Conservation (phyloP, 2,797 vertebrate genomes). For the Dermochelys coriacea region DNA sequence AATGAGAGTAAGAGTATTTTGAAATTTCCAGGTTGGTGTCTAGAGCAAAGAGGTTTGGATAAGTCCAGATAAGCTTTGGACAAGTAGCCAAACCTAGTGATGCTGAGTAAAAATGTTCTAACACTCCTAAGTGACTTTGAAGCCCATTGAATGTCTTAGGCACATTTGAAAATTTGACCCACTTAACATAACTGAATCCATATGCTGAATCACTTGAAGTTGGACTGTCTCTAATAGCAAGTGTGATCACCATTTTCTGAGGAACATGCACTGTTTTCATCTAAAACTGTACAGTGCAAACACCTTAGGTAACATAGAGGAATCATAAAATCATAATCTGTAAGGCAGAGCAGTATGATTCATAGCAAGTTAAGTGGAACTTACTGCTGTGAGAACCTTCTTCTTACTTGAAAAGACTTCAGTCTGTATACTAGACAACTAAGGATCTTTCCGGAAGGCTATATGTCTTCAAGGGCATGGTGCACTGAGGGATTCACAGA, state of each 20-base stretch:
- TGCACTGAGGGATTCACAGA: neutral
- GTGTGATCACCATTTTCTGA: neutral
- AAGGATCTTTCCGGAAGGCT: neutral
- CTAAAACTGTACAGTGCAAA: neutral
- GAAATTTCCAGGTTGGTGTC: neutral
- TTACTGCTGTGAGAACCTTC: neutral
- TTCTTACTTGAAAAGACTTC: neutral
- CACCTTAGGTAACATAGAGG: neutral
- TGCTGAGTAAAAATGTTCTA: neutral
- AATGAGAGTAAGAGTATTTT: neutral
- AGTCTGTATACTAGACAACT: neutral
- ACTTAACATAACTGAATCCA: neutral
- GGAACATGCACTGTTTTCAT: neutral
- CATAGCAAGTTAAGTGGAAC: neutral
- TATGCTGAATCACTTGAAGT: neutral
- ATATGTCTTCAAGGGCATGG: neutral
- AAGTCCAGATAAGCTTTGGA: neutral
- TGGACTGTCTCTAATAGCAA: neutral
- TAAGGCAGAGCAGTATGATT: neutral
- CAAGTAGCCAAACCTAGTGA: neutral
- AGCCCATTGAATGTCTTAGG: neutral
- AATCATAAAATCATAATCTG: neutral
- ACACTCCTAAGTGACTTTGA: neutral
- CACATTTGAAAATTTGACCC: neutral
- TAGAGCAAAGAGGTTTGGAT: neutral